Percentiles rank a stretch among this genome's conserved stretches.
Conservation (phyloP, 1,140 invertebrate genomes). For the Pemphigus obesinymphae region DNA sequence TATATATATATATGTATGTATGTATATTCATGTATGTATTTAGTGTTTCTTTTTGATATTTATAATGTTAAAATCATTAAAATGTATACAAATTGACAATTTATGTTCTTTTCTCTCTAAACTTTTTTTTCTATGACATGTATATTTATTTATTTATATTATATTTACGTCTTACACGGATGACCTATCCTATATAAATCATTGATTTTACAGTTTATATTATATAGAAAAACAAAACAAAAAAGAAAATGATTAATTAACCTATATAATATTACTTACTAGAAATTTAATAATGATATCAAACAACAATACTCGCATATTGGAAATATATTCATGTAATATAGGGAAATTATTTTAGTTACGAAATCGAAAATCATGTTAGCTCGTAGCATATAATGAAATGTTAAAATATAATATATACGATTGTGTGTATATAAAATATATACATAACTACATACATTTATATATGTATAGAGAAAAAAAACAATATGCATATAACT, state of each 20-base stretch:
- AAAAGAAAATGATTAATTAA: not conserved
- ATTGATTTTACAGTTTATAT: not conserved
- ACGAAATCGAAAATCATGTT: not conserved
- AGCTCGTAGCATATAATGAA: not conserved
- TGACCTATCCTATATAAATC: slow-evolving; percentile 14
- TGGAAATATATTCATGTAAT: not conserved
- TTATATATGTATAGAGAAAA: not conserved
- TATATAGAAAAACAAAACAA: not conserved
- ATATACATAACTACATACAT: not conserved
- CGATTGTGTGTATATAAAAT: not conserved
- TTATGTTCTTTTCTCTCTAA: slow-evolving; percentile 23
- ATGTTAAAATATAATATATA: not conserved
- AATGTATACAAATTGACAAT: slow-evolving; percentile 7
- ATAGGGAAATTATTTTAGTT: not conserved
- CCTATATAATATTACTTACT: not conserved
- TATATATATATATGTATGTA: not conserved
- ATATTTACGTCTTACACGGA: not conserved
- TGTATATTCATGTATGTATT: not conserved
- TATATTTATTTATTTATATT: slow-evolving; percentile 3
- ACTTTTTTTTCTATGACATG: not conserved
- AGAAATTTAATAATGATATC: not conserved
- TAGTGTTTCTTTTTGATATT: slow-evolving; percentile 17
- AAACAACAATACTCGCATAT: not conserved
- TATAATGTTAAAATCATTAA: not conserved
- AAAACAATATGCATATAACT: not conserved